These are phyloP conservation scores for Vanessa cardui DNA, from an alignment of 2,888 invertebrate species.

Conservation along the genomic window DNA sequence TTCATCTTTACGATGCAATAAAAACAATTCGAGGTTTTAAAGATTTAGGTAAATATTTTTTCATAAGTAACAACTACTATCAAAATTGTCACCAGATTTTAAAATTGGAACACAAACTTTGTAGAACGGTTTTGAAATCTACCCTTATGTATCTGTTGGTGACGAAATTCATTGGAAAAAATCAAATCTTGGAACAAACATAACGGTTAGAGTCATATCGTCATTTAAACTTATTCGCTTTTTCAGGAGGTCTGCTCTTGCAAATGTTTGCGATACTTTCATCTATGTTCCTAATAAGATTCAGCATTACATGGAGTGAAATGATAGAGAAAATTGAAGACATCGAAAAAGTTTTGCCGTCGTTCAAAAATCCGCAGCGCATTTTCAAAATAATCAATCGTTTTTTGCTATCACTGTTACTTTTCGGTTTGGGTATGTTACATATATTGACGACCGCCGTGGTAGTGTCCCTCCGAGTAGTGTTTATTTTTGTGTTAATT, in stretches of 20 bases:
- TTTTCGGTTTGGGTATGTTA: slow-evolving; percentile 26
- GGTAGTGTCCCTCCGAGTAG: too few relatives aligned
- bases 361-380: slow-evolving; percentile 23
- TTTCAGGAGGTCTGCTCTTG: background rate
- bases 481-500: too few relatives aligned
- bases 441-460: too few relatives aligned
- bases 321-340: slow-evolving; percentile 19
- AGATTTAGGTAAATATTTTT: background rate
- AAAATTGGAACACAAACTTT: too few relatives aligned
- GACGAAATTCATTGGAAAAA: too few relatives aligned
- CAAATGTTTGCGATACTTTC: slow-evolving; percentile 3
- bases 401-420: slow-evolving; percentile 9
- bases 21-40: background rate
- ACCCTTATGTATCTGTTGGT: too few relatives aligned
- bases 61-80: too few relatives aligned
- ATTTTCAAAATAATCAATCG: slow-evolving; percentile 26
- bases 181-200: too few relatives aligned
- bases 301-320: slow-evolving; percentile 29
- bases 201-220: too few relatives aligned
- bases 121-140: too few relatives aligned
- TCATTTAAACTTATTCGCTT: too few relatives aligned
- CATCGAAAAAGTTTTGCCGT: slow-evolving; percentile 34
- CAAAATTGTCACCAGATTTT: background rate
- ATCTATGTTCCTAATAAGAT: slow-evolving; percentile 16
- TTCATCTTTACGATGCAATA: background rate